Percentiles rank a stretch among this genome's conserved stretches.
Conservation (phyloP, 2,113 vertebrate genomes). For the Pterophyllum scalare region DNA sequence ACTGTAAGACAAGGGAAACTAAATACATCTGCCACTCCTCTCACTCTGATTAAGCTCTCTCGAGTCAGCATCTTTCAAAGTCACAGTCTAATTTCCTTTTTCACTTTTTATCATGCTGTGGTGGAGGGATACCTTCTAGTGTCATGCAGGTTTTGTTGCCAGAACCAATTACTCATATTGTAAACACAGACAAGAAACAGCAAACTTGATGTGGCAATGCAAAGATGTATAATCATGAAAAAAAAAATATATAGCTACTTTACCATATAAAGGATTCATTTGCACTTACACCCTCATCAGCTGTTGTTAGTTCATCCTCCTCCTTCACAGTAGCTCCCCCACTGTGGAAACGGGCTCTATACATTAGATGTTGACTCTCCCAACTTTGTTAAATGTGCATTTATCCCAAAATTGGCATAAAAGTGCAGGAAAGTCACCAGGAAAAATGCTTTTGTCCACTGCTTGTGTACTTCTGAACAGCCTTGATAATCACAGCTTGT, state of each 20-base stretch:
- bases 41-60: background rate
- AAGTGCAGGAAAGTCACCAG: background rate
- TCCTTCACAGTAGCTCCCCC: background rate
- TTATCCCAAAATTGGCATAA: background rate
- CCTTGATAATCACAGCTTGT: background rate
- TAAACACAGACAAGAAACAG: background rate
- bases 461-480: background rate
- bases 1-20: background rate
- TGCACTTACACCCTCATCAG: background rate
- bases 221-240: background rate
- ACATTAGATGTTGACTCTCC: background rate
- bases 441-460: background rate
- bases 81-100: constrained; percentile 10
- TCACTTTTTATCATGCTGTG: constrained; percentile 1
- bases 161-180: constrained; percentile 6
- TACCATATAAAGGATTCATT: background rate
- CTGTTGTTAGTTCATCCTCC: background rate
- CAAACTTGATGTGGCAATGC: background rate
- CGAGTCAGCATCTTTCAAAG: constrained; percentile 4
- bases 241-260: background rate
- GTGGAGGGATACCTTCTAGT: background rate
- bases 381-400: background rate
- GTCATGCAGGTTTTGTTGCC: constrained; percentile 1
- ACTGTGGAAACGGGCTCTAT: background rate
- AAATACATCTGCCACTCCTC: background rate